Evolutionary conservation across 1,140 invertebrate species (phyloP).

Genomic region (Homarus americanus): DNA sequence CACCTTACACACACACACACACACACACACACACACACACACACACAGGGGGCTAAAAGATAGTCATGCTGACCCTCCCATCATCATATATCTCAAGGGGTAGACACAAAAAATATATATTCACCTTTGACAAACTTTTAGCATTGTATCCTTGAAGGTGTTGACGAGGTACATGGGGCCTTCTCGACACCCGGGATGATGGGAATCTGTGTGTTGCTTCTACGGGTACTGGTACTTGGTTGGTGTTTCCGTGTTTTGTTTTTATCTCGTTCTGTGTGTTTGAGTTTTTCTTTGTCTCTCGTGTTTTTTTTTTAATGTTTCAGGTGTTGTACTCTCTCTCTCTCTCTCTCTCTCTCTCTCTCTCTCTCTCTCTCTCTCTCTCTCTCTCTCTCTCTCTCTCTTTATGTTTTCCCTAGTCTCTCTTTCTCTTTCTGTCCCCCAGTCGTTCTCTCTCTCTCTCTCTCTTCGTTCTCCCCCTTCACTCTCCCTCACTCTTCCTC

Average conservation of each 20-base stretch:
- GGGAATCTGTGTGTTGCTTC: no score
- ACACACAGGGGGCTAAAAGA: no score
- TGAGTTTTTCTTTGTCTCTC: not conserved
- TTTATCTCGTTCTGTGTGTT: not conserved
- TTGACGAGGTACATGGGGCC: no score
- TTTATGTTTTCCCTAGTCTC: not conserved
- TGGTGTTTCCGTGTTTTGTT: not conserved
- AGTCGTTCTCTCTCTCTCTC: slow-evolving; percentile 11
- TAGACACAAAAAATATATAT: no score
- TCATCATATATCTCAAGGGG: no score
- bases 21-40: no score
- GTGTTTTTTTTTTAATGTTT: not conserved
- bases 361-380: not conserved
- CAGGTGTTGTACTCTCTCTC: not conserved
- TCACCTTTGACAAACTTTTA: no score
- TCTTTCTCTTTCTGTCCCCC: not conserved
- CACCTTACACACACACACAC: no score
- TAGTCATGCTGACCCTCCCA: no score
- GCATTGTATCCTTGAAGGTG: no score
- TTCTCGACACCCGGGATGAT: no score
- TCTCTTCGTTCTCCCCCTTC: not conserved
- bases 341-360: not conserved
- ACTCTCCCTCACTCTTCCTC: not conserved
- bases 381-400: slow-evolving; percentile 8
- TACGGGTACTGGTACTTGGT: no score